These are phyloP conservation scores for Lanistes nyassanus DNA, from an alignment of 1,140 invertebrate species.

Conservation along the genomic window DNA sequence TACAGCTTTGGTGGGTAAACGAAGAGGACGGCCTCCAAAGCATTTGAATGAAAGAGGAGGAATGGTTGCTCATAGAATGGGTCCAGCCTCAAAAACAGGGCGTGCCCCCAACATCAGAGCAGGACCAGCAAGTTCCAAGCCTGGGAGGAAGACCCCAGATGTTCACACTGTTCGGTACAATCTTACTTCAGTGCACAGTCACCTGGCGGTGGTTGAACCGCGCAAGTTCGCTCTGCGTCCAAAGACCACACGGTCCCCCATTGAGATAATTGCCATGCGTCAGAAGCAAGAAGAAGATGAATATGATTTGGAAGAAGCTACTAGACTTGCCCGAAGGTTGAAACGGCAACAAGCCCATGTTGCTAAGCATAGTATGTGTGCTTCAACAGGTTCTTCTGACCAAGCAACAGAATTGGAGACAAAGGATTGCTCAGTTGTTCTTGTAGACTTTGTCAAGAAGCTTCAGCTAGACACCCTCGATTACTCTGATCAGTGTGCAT, in stretches of 20 bases:
- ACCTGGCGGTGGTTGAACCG: background rate
- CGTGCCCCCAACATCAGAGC: conserved; percentile 10
- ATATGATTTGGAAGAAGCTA: conserved; percentile 42
- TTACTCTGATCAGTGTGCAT: conserved; percentile 21
- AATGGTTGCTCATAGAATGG: background rate
- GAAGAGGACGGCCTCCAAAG: conserved; percentile 11
- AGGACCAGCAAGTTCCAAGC: conserved; percentile 10
- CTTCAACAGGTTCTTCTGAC: background rate
- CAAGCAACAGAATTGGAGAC: background rate
- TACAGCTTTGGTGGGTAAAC: background rate
- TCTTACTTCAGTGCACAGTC: background rate
- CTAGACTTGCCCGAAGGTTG: conserved; percentile 32
- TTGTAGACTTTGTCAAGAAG: conserved; percentile 57
- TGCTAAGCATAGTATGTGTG: background rate
- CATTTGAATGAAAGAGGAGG: background rate
- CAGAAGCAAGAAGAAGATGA: conserved; percentile 45
- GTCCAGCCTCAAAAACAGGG: conserved; percentile 18
- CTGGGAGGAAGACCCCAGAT: background rate
- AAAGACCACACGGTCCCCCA: conserved; percentile 48
- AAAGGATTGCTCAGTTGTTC: conserved; percentile 49
- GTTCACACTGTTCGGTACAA: background rate
- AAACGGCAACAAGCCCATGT: conserved; percentile 33
- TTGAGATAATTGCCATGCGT: conserved; percentile 49
- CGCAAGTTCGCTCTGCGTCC: conserved; percentile 36
- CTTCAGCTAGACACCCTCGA: conserved; percentile 33